Evolutionary conservation across 2,113 vertebrate genomes (phyloP).

Genomic region (Phaethornis superciliosus): DNA sequence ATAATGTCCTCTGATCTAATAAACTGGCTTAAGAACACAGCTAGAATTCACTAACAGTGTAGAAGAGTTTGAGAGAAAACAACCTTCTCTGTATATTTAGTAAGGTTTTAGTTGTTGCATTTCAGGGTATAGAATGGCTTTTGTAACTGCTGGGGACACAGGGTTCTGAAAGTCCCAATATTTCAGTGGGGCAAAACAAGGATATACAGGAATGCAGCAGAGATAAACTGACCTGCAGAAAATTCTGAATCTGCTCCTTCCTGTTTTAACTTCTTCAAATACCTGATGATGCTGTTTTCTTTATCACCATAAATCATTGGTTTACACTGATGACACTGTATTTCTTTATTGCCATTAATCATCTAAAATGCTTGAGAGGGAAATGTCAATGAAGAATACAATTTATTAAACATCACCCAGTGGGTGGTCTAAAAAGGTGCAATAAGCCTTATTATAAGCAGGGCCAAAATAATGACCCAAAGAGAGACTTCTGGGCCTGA

Average conservation of each 20-base stretch:
- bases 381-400: slow-evolving; percentile 54
- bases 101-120: not conserved
- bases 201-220: not conserved
- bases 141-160: not conserved
- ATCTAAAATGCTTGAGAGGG: slow-evolving; percentile 24
- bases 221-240: not conserved
- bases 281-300: slow-evolving; percentile 25
- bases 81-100: not conserved
- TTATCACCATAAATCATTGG: slow-evolving; percentile 59
- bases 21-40: not conserved
- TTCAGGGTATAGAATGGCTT: not conserved
- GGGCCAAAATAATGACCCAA: not conserved
- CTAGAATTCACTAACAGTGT: not conserved
- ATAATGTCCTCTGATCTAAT: not conserved
- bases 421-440: not conserved
- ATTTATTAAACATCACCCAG: slow-evolving; percentile 34
- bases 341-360: slow-evolving; percentile 61
- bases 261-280: not conserved
- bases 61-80: not conserved
- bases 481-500: too few relatives aligned
- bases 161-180: not conserved
- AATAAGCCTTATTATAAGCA: not conserved
- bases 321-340: slow-evolving; percentile 59
- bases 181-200: not conserved
- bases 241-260: not conserved